phyloP scores from a whole-genome alignment of 2,113 vertebrate genomes.

The Pachypanchax playfairii region DNA sequence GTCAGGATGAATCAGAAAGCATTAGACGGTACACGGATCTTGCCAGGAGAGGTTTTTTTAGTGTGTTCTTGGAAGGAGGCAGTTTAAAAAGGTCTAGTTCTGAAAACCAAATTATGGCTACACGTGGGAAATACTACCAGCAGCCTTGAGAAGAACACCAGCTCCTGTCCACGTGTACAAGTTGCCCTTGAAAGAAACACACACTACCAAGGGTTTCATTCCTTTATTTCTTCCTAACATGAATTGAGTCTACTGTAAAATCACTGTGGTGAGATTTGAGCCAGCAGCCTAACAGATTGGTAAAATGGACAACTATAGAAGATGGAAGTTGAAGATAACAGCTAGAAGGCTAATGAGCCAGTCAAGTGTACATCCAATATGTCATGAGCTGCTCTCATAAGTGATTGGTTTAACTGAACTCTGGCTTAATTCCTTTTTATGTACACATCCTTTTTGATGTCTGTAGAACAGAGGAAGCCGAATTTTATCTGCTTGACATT shows the following conservation, averaged over 20 bases:
- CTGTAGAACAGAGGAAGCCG: neutral
- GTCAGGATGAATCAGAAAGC: too few relatives aligned
- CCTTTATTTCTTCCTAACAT: neutral
- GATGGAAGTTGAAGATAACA: constrained; percentile 54
- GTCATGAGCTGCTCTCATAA: constrained; percentile 43
- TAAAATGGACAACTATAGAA: constrained; percentile 17
- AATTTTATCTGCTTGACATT: neutral
- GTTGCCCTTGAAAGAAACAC: neutral
- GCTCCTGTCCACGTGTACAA: neutral
- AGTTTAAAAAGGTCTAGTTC: too few relatives aligned
- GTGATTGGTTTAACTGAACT: constrained; percentile 41
- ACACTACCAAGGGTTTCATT: neutral
- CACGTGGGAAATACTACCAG: neutral
- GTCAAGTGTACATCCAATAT: constrained; percentile 70
- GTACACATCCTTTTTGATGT: constrained; percentile 29
- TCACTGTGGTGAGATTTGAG: constrained; percentile 18
- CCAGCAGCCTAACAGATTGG: constrained; percentile 37
- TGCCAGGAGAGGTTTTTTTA: neutral
- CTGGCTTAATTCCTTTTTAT: constrained; percentile 52
- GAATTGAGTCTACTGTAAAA: neutral
- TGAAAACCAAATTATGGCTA: neutral
- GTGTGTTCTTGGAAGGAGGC: neutral
- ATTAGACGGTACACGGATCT: too few relatives aligned
- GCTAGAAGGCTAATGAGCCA: constrained; percentile 71
- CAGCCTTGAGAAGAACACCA: neutral